These are phyloP conservation scores for Takifugu ocellatus DNA, from an alignment of 2,797 vertebrate species.

Conservation along the genomic window DNA sequence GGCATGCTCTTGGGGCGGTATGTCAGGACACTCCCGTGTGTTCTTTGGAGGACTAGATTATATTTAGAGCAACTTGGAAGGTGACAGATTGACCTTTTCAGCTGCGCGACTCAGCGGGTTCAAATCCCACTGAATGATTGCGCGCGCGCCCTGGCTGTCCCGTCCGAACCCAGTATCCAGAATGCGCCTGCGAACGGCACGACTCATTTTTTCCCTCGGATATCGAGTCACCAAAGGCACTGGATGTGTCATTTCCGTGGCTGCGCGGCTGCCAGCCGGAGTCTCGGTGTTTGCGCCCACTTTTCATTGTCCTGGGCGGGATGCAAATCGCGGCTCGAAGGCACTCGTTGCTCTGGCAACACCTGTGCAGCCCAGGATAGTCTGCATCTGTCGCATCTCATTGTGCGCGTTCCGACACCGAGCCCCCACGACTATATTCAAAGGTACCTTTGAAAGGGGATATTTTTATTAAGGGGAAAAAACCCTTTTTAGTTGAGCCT, in stretches of 20 bases:
- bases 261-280: conserved; percentile 8
- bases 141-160: conserved; percentile 53
- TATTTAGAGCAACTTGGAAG: conserved; percentile 20
- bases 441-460: not conserved
- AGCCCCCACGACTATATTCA: not conserved
- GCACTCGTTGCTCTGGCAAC: conserved; percentile 80
- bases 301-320: conserved; percentile 76
- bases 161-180: conserved; percentile 32
- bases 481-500: conserved; percentile 4
- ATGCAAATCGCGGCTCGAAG: conserved; percentile 68
- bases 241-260: not conserved
- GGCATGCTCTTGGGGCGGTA: conserved; percentile 47
- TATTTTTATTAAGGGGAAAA: not conserved
- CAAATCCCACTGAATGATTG: conserved; percentile 26
- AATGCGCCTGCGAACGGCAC: conserved; percentile 14
- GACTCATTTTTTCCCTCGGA: not conserved
- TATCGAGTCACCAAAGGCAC: too few species aligned
- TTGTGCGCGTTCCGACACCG: conserved; percentile 21
- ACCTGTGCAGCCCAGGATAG: conserved; percentile 70
- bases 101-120: conserved; percentile 14
- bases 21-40: conserved; percentile 26
- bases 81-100: conserved; percentile 8
- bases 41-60: not conserved
- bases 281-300: conserved; percentile 42
- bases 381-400: conserved; percentile 54